Evolutionary conservation across 2,888 invertebrate genomes (phyloP).

Genomic region (Lasioglossum leucozonium): DNA sequence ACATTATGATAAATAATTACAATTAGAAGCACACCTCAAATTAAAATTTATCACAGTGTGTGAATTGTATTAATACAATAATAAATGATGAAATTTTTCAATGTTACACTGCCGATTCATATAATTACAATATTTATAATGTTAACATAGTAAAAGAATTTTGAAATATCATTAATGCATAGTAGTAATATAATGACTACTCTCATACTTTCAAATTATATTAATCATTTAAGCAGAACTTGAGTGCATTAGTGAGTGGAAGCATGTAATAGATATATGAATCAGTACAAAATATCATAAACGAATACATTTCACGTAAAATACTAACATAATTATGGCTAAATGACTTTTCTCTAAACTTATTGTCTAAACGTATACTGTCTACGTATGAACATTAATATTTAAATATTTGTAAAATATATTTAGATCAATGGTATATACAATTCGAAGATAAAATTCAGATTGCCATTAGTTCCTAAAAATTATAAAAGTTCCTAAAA

Average conservation of each 20-base stretch:
- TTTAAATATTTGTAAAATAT: constrained; percentile 33
- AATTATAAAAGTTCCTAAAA: constrained; percentile 1
- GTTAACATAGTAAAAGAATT: neutral
- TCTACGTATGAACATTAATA: neutral
- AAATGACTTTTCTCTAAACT: neutral
- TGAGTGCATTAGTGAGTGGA: constrained; percentile 38
- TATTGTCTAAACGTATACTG: neutral
- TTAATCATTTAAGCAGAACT: neutral
- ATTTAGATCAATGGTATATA: constrained; percentile 46
- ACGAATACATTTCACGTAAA: constrained; percentile 43
- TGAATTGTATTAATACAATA: constrained; percentile 12
- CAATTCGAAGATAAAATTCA: constrained; percentile 37
- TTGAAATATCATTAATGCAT: neutral
- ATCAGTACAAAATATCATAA: constrained; percentile 31
- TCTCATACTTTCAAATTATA: neutral
- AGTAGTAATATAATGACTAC: neutral
- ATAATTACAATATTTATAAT: neutral
- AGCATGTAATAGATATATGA: constrained; percentile 40
- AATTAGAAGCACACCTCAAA: neutral
- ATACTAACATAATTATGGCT: constrained; percentile 25
- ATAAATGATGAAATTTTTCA: neutral
- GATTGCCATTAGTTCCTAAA: constrained; percentile 34
- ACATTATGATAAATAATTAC: constrained; percentile 6
- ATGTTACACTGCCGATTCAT: neutral
- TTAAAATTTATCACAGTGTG: constrained; percentile 29